Percentiles rank a stretch among this genome's conserved stretches.
Conservation (phyloP, 2,888 invertebrate genomes). For the Eupeodes latifasciatus region DNA sequence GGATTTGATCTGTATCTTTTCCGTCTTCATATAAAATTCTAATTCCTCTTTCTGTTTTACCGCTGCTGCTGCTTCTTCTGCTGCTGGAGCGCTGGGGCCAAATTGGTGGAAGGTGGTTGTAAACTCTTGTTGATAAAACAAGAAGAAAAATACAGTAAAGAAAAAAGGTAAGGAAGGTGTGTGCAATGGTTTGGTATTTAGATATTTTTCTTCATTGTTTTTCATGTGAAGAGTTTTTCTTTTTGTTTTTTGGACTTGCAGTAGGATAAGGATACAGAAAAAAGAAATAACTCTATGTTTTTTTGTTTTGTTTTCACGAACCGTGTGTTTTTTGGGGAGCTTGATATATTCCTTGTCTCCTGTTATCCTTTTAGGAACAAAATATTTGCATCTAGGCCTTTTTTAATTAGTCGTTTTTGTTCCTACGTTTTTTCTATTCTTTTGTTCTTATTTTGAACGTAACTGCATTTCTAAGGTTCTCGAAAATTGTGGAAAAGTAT, state of each 20-base stretch:
- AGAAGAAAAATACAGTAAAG: background rate
- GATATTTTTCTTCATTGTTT: conserved; percentile 2
- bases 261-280: conserved; percentile 6
- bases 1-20: conserved; percentile 5
- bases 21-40: background rate
- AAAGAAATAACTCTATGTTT: background rate
- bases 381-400: conserved; percentile 8
- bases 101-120: conserved; percentile 10
- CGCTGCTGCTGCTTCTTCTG: background rate
- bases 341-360: background rate
- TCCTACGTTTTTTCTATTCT: background rate
- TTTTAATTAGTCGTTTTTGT: background rate
- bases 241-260: conserved; percentile 9
- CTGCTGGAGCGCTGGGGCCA: background rate
- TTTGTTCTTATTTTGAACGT: background rate
- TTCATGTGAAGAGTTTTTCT: background rate
- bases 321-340: background rate
- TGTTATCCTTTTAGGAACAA: conserved; percentile 14
- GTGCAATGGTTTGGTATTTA: conserved; percentile 6
- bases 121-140: conserved; percentile 13
- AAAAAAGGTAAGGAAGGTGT: conserved; percentile 14
- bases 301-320: background rate
- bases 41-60: background rate
- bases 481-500: background rate
- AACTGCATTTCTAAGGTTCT: conserved; percentile 9